Conservation (phyloP, 2,888 invertebrate genomes). For the Heliconius erato region DNA sequence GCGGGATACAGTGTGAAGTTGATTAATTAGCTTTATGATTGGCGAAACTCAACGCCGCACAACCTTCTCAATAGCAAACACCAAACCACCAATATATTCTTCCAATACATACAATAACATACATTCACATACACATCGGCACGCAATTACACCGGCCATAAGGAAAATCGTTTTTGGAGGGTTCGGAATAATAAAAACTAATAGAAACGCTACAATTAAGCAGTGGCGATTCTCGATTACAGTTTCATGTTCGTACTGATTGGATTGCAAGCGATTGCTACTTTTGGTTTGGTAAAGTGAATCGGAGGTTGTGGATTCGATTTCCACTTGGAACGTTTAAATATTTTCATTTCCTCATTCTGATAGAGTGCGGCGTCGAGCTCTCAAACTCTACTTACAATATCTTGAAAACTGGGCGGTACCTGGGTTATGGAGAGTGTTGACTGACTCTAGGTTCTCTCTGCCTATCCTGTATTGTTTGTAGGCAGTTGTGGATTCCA, state of each 20-base stretch:
- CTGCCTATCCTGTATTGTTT: too few species aligned
- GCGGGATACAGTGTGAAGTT: too few species aligned
- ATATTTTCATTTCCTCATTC: background rate
- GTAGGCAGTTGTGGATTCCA: too few species aligned
- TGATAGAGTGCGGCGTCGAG: too few species aligned
- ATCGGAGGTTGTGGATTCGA: background rate
- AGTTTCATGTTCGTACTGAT: constrained; percentile 40
- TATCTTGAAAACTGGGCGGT: too few species aligned
- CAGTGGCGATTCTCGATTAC: constrained; percentile 56
- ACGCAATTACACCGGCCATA: constrained; percentile 57
- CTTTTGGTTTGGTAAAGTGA: background rate
- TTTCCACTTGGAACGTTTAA: background rate
- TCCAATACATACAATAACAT: constrained; percentile 3
- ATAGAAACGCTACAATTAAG: constrained; percentile 60
- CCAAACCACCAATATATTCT: background rate
- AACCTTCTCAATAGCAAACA: too few species aligned
- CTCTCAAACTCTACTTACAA: too few species aligned
- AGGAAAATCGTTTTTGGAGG: constrained; percentile 59
- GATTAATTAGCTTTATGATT: too few species aligned
- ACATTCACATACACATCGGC: constrained; percentile 53
- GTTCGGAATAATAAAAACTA: constrained; percentile 62
- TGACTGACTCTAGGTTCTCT: too few species aligned
- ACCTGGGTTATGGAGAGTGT: too few species aligned
- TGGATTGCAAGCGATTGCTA: constrained; percentile 26
- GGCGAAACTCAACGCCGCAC: too few species aligned